phyloP scores from a whole-genome alignment of 1,140 invertebrate species.

The Nixonia krombeini region DNA sequence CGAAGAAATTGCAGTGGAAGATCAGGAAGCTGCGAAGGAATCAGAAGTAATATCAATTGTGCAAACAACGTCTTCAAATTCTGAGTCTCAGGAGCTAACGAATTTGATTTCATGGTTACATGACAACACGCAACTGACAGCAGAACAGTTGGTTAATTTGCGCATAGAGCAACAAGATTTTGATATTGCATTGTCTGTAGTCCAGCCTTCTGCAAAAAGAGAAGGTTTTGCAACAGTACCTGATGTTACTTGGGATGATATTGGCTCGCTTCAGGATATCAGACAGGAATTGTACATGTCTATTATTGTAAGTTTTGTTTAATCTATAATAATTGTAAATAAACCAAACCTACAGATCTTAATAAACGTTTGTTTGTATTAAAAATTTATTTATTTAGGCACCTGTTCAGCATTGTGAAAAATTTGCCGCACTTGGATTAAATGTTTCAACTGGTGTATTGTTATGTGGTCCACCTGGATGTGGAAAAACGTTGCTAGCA shows the following conservation, averaged over 20 bases:
- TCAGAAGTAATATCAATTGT: constrained; percentile 10
- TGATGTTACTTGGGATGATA: constrained; percentile 97
- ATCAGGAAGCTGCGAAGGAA: background rate
- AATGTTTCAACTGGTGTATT: constrained; percentile 88
- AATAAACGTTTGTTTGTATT: constrained; percentile 6
- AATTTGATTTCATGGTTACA: constrained; percentile 74
- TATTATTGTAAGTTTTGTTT: constrained; percentile 85
- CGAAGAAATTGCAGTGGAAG: constrained; percentile 15
- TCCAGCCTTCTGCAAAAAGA: constrained; percentile 94
- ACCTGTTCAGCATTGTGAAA: constrained; percentile 88
- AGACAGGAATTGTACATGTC: constrained; percentile 90
- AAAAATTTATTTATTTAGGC: constrained; percentile 74
- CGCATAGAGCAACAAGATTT: constrained; percentile 84
- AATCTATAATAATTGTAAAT: no score
- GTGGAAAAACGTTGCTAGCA: constrained; percentile 93
- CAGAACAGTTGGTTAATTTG: constrained; percentile 76
- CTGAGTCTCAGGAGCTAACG: constrained; percentile 36
- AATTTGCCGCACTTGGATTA: constrained; percentile 84
- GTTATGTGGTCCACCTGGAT: no score
- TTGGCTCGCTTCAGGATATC: constrained; percentile 92
- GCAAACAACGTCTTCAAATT: constrained; percentile 2
- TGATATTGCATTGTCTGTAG: constrained; percentile 81
- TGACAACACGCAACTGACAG: constrained; percentile 72
- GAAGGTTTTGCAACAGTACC: constrained; percentile 99
- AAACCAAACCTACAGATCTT: background rate